Evolutionary conservation across 2,113 vertebrate genomes (phyloP).

Genomic region (Chaenocephalus aceratus): DNA sequence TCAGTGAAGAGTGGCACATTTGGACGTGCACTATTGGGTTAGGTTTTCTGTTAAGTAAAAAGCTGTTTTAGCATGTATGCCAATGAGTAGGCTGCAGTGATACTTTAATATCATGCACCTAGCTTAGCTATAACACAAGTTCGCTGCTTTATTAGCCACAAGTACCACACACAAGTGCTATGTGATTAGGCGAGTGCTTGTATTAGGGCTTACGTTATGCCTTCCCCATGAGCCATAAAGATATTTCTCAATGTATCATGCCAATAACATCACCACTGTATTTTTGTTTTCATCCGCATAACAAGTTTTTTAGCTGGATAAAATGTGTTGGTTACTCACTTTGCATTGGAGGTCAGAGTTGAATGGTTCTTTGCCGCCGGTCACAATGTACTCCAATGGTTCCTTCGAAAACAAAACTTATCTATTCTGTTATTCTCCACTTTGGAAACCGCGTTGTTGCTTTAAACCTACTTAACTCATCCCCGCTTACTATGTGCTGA

Average conservation of each 20-base stretch:
- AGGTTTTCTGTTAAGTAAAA: not conserved
- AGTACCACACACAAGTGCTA: not conserved
- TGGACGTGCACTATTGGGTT: not conserved
- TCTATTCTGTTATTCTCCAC: constrained; percentile 4
- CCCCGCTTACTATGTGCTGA: constrained; percentile 20
- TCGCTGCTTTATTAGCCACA: constrained; percentile 7
- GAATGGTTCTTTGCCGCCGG: constrained; percentile 14
- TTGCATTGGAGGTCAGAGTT: constrained; percentile 44
- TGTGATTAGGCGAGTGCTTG: not conserved
- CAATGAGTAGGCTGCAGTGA: not conserved
- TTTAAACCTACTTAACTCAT: constrained; percentile 24
- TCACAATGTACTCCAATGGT: constrained; percentile 24
- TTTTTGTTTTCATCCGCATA: constrained; percentile 1
- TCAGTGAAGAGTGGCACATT: not conserved
- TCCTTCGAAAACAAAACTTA: constrained; percentile 20
- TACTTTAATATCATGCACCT: not conserved
- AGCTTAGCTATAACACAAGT: constrained; percentile 3
- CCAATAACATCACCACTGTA: not conserved
- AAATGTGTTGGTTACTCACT: constrained; percentile 65
- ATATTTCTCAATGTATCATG: not conserved
- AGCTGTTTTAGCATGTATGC: not conserved
- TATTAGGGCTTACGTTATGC: not conserved
- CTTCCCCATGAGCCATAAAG: fast-evolving
- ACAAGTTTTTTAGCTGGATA: not conserved
- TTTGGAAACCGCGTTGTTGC: not conserved